These are phyloP conservation scores for Ridgeia piscesae DNA, from an alignment of 1,140 invertebrate genomes.

Conservation along the genomic window DNA sequence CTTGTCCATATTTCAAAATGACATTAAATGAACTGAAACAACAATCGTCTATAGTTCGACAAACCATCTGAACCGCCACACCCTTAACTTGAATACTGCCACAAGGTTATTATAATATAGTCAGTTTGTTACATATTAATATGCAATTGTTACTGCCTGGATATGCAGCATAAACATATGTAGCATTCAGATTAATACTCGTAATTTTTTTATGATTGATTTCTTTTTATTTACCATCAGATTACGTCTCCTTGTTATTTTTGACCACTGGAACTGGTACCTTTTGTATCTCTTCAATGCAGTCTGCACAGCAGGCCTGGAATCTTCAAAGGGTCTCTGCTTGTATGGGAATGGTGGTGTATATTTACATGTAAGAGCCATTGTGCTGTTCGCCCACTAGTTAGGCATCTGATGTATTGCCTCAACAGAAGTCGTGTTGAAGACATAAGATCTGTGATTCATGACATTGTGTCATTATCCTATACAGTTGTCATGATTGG, in stretches of 20 bases:
- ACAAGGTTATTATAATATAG: too few species aligned
- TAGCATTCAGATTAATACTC: background rate
- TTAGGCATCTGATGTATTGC: background rate
- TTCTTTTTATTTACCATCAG: background rate
- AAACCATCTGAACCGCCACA: too few species aligned
- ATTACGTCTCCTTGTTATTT: background rate
- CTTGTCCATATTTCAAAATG: too few species aligned
- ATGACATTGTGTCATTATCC: background rate
- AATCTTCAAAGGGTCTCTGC: background rate
- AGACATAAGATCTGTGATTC: background rate
- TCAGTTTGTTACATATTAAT: too few species aligned
- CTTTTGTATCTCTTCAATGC: background rate
- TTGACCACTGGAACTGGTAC: background rate
- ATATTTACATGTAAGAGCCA: background rate
- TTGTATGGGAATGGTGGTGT: background rate
- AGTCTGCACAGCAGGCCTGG: background rate
- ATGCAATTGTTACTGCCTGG: too few species aligned
- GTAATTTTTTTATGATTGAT: background rate
- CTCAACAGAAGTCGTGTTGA: background rate
- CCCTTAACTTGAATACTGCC: too few species aligned
- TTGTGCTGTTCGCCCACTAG: background rate
- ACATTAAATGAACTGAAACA: too few species aligned
- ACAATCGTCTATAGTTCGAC: too few species aligned
- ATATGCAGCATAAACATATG: too few species aligned
- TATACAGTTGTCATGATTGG: too few species aligned